Base-by-base conservation (phyloP, 2,113 vertebrate species). In the Trichechus manatus region DNA sequence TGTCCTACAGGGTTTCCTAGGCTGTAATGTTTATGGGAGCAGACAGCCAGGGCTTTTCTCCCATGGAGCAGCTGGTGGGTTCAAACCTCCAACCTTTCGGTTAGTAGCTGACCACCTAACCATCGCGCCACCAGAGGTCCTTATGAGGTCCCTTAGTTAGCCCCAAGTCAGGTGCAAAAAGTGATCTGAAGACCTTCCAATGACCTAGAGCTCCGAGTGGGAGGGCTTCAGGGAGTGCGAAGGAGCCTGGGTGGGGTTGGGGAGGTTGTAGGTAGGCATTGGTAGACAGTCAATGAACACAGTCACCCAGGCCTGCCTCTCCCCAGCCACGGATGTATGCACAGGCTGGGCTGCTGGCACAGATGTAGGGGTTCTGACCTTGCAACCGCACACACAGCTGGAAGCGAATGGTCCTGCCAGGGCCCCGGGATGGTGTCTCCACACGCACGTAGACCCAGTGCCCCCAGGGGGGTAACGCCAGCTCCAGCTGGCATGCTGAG, bases 381-480 rank as follows among this genome's bases (percentile, higher is more conserved):
- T 99, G 99, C 78, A 99, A 98, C 96, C 99, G 99, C 83, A 99
- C 99, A 0, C 98, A 99, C 36, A 99, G 99, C 98, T 99, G 99
- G 98, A 99, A 99, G 98, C 98, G 99, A 96, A 99, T 11, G 0
- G 99, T 98, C 75, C 98, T 98, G 87, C 97, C 72, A 0, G 98
- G 98, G 47, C 96, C 96, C 6, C 98, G 98, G 0, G 98, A 98
- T 93, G 99, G 98, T 94, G 98, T 98, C 98, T 99, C 99, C 98
- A 99, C 99, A 86, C 99, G 99, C 96, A 99, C 98, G 4, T 99
- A 99, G 98, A 99, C 99, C 99, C 99, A 99, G 92, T 99, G 99
- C 79, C 99, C 99, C 99, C 99, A 99, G 95, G 99, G 99, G 31
- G 99, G 99, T 64, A 99, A 97, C 0, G 98, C 98, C 85, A 99